phyloP scores from a whole-genome alignment of 1,140 invertebrate species.

The Rhyacophila brunnea region DNA sequence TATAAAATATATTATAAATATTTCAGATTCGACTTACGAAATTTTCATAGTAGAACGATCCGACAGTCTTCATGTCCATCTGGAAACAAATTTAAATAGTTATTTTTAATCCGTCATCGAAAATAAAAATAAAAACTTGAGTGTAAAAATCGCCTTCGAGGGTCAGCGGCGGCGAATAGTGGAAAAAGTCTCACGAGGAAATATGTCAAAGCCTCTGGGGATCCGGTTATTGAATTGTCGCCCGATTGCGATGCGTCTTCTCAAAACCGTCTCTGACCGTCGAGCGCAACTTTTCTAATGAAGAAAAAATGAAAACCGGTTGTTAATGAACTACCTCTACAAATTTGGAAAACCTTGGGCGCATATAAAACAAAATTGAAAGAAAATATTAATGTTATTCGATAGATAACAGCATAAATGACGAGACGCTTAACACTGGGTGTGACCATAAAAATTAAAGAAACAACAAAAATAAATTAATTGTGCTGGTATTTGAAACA shows the following conservation, averaged over 20 bases:
- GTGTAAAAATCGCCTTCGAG: too few relatives aligned
- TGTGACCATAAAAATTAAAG: too few relatives aligned
- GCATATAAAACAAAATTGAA: neutral
- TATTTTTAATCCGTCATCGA: neutral
- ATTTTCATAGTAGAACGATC: conserved; percentile 91
- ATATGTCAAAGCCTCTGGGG: too few relatives aligned
- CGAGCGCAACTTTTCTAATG: conserved; percentile 1
- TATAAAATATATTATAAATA: conserved; percentile 6
- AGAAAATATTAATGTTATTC: neutral
- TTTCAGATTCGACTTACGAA: conserved; percentile 74
- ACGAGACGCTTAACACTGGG: too few relatives aligned
- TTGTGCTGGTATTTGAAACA: too few relatives aligned
- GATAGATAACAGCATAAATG: neutral
- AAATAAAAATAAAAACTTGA: too few relatives aligned
- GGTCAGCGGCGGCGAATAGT: too few relatives aligned
- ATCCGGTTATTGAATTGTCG: too few relatives aligned
- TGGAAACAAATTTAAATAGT: conserved; percentile 57
- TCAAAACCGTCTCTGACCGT: too few relatives aligned
- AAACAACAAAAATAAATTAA: too few relatives aligned
- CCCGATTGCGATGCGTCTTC: too few relatives aligned
- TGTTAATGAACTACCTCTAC: neutral
- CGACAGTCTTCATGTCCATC: conserved; percentile 92
- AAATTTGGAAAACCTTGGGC: neutral
- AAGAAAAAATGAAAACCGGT: conserved; percentile 26
- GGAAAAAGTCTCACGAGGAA: too few relatives aligned